A percentile compares a stretch with the other conserved stretches of the same genome.
These are phyloP conservation scores for Halocynthia aurantium DNA, from an alignment of 23 tunicate species.

Conservation along the genomic window DNA sequence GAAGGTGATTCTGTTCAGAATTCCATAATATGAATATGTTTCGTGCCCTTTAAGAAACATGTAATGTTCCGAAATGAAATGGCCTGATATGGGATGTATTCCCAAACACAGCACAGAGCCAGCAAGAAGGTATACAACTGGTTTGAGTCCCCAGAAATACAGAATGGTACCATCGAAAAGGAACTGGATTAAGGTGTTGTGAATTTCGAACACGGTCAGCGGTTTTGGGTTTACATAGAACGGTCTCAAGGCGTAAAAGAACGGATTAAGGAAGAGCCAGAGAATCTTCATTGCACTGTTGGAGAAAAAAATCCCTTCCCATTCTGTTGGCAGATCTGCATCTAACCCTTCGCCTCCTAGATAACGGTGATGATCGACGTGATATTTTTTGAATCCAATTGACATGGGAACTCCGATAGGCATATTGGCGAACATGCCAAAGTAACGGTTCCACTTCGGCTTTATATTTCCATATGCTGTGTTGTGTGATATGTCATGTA, in stretches of 20 bases:
- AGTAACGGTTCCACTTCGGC: conserved; percentile 83
- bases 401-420: conserved; percentile 96
- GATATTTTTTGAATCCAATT: conserved; percentile 90
- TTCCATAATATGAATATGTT: conserved; percentile 92
- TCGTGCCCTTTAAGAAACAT: conserved; percentile 94
- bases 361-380: conserved; percentile 91
- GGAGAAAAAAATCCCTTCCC: conserved; percentile 81
- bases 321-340: conserved; percentile 78
- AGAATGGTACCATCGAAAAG: conserved; percentile 68
- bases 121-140: conserved; percentile 66
- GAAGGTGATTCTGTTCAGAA: conserved; percentile 78
- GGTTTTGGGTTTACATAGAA: conserved; percentile 90
- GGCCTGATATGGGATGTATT: conserved; percentile 92
- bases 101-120: conserved; percentile 83
- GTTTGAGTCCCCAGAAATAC: conserved; percentile 79
- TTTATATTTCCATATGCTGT: conserved; percentile 80
- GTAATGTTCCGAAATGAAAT: conserved; percentile 96
- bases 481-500: conserved; percentile 93
- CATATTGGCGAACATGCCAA: conserved; percentile 92
- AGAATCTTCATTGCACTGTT: conserved; percentile 79
- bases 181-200: conserved; percentile 79
- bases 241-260: conserved; percentile 87
- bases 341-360: conserved; percentile 90
- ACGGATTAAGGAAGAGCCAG: conserved; percentile 84
- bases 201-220: conserved; percentile 65